Evolutionary conservation across 2,888 invertebrate genomes (phyloP), one percentile per base, ranked within the genome.

Genomic region (Paralinhomoeus sp.): DNA sequence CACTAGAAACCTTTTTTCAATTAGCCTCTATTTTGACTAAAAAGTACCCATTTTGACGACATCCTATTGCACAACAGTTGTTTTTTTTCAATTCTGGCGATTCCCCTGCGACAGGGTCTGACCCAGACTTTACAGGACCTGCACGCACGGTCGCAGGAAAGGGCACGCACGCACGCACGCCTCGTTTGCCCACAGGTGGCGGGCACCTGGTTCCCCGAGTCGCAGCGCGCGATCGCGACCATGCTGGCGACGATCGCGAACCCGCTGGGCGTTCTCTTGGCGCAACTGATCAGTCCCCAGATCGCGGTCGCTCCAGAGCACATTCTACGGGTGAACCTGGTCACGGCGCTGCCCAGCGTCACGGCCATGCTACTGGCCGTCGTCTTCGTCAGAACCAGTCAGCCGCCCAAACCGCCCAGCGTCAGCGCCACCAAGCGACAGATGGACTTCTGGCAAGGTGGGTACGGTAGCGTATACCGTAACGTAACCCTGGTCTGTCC

Each of bases 161-260:
- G n/a, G n/a, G n/a, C n/a, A n/a, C n/a, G n/a, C n/a, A n/a, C n/a
- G n/a, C n/a, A n/a, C n/a, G n/a, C n/a, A n/a, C n/a, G n/a, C n/a
- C n/a, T n/a, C n/a, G n/a, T n/a, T n/a, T n/a, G n/a, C n/a, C n/a
- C n/a, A n/a, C n/a, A n/a, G n/a, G n/a, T 67, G 24, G 61, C 63
- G 3, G 63, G 60, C 18, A 46, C 59, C 24, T 65, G 65, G 66
- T 66, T 65, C 53, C 52, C 58, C 23, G 37, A 24, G 23, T 2
- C 57, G 3, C 62, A 65, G 51, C 49, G 66, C 37, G 61, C 64
- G 7, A 49, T 62, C 24, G 65, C 65, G 3, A 65, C 64, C 42
- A 64, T 61, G 48, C 44, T 65, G 21, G 62, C 58, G 23, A 61
- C 44, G 21, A 39, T 51, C 43, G 24, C 43, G 7, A 48, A 48